Percentiles rank a stretch among this genome's conserved stretches.
phyloP scores from a whole-genome alignment of 2,113 vertebrate genomes.

The Coptodon bakossiorum region DNA sequence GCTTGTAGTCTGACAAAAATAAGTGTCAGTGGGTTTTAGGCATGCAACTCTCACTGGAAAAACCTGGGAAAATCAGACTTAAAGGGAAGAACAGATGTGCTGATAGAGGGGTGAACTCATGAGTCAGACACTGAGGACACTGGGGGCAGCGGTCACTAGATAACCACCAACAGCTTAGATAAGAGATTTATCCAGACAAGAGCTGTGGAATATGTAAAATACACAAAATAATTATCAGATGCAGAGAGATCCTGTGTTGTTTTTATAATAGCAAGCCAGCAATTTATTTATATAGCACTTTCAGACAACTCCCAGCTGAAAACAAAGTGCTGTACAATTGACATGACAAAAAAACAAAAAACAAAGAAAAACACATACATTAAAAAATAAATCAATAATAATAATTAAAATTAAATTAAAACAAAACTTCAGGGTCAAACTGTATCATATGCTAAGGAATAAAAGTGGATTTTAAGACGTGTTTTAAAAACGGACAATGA shows the following conservation, averaged over 20 bases:
- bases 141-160: background rate
- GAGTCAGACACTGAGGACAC: background rate
- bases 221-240: background rate
- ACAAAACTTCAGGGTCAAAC: too few relatives aligned
- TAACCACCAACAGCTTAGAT: background rate
- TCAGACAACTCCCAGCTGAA: too few relatives aligned
- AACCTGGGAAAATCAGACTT: background rate
- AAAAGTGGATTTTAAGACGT: too few relatives aligned
- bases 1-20: background rate
- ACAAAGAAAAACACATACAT: too few relatives aligned
- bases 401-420: too few relatives aligned
- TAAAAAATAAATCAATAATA: too few relatives aligned
- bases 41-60: background rate
- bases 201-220: background rate
- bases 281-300: too few relatives aligned
- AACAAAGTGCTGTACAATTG: too few relatives aligned
- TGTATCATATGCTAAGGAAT: too few relatives aligned
- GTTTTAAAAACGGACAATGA: too few relatives aligned
- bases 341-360: too few relatives aligned
- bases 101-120: background rate
- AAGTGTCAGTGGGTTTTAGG: background rate
- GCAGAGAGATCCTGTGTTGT: background rate
- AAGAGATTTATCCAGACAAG: background rate
- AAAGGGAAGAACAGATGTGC: background rate
- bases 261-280: background rate